Base-by-base conservation (phyloP, 2,797 vertebrate species). In the Poeciliopsis turneri region DNA sequence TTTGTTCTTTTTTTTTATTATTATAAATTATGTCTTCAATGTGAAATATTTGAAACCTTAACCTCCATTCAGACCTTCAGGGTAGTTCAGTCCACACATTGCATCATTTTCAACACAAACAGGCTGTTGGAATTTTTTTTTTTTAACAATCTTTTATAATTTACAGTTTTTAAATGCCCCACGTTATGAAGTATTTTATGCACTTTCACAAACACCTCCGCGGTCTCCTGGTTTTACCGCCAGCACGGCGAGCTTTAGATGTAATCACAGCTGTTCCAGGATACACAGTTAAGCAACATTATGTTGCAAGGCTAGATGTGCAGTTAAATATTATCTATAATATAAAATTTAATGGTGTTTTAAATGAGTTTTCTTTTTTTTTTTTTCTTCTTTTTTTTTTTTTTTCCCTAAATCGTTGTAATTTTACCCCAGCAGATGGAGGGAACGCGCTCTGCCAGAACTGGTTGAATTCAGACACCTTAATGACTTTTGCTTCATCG, bases 301-400 rank as follows among this genome's bases (percentile, higher is more conserved):
- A 72, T 51, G 71, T 49, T 45, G 66, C 39, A 43, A 43, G 23
- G 28, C 20, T 51, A 39, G n/a, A 73, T 43, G 4, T 57, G 36
- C 28, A 74, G 51, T 57, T 53, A 51, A 51, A 20, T 72, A 51
- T 73, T 23, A 73, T 51, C 28, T 25, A 18, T 53, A n/a, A 69
- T 69, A 69, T 69, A 69, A 69, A 69, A 43, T 43, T 43, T 51
- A 13, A 73, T 73, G 72, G 72, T 12, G 46, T 73, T 73, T 51
- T 51, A 51, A 73, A 74, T 39, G 36, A 57, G 66, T 45, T 43
- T 59, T 43, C 53, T 16, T 45, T 59, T 16, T 59, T 15, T 8
- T 49, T 51, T 51, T 9, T 20, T 46, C 15, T 4, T 3, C 3
- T 57, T 13, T 49, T 46, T 49, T 49, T 49, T 18, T 13, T 13